These are phyloP conservation scores for Tachysurus vachellii DNA, from an alignment of 2,113 vertebrate genomes.

Conservation along the genomic window DNA sequence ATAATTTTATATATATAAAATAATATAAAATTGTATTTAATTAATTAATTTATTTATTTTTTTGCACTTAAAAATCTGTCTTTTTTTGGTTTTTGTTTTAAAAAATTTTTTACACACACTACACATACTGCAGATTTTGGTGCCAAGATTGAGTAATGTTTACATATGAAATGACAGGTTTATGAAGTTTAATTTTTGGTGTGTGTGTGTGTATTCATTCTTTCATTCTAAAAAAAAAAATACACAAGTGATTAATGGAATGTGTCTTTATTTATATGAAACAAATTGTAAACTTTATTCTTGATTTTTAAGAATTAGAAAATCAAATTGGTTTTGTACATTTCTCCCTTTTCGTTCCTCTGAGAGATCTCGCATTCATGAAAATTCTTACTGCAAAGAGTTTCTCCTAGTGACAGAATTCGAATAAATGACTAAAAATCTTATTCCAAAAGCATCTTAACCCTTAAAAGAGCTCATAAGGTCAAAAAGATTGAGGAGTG, in stretches of 20 bases:
- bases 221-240: background rate
- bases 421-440: too few relatives aligned
- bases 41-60: background rate
- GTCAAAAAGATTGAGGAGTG: too few relatives aligned
- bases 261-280: background rate
- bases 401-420: too few relatives aligned
- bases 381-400: too few relatives aligned
- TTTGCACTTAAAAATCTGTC: background rate
- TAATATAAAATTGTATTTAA: too few relatives aligned
- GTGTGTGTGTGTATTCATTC: background rate
- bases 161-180: constrained; percentile 9
- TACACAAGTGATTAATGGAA: background rate
- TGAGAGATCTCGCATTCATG: too few relatives aligned
- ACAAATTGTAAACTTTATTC: background rate
- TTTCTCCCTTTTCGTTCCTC: background rate
- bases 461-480: too few relatives aligned
- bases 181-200: background rate
- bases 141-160: constrained; percentile 43
- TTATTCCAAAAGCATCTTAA: too few relatives aligned
- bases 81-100: background rate
- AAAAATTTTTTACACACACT: background rate
- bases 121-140: background rate
- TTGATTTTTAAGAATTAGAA: background rate
- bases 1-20: too few relatives aligned
- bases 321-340: background rate